Evolutionary conservation across 2,113 vertebrate genomes (phyloP), one percentile per base, ranked within the genome.

Genomic region (Catharus minimus): DNA sequence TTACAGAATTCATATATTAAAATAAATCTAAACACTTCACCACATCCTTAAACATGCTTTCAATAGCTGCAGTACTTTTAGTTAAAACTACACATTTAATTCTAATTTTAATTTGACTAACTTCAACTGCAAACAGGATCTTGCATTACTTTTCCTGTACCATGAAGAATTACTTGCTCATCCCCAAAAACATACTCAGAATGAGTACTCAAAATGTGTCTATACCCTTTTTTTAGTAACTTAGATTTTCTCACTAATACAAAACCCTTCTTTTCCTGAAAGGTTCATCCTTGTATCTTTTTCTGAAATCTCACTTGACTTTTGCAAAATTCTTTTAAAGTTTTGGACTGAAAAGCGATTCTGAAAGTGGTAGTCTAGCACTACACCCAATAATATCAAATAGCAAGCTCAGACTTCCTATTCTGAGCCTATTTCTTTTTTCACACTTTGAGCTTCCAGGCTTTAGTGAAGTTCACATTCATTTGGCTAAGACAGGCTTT

Each of bases 381-480:
- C 80, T 66, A 26, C 0, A 0, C 14, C 84, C 81, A n/a, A 41
- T 86, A 94, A 86, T 53, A 86, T 20, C 56, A 89, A 93, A 82
- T 57, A 93, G 8, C 22, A 0, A 88, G 47, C 33, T 69, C 65
- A 89, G 65, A 38, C 23, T 94, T 86, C 46, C 57, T 72, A 71
- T 83, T 88, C 73, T 20, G 15, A 83, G 33, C 32, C 83, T 60
- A 8, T 60, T 79, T 65, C 64, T 22, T 22, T 33, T 91, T 86
- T 94, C 90, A 93, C 90, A 90, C 80, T 88, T 94, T 39, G 11
- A 72, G 44, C 76, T 94, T 88, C 64, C 83, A 95, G 58, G 58
- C 62, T 94, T 93, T 68, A 33, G 17, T 65, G 53, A 86, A 86
- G 66, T 75, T 96, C 62, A 86, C 27, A 72, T 78, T 78, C 80